Conservation (phyloP, 1,140 invertebrate genomes). For the Limonius californicus region DNA sequence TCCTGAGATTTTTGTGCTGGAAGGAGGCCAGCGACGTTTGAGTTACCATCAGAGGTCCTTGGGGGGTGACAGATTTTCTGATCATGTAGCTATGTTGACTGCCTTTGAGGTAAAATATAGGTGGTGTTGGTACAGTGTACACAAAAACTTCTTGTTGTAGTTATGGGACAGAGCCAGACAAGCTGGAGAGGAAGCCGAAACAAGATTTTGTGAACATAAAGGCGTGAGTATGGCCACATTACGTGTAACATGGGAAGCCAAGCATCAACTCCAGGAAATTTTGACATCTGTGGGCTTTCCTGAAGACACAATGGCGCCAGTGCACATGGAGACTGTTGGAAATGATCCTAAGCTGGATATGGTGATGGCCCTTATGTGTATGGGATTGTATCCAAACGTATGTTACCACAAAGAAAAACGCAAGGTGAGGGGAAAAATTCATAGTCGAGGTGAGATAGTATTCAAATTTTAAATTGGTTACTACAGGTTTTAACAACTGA, state of each 20-base stretch:
- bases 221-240: slow-evolving; percentile 84
- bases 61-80: slow-evolving; percentile 81
- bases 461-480: no score
- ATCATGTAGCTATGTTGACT: slow-evolving; percentile 93
- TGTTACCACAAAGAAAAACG: slow-evolving; percentile 93
- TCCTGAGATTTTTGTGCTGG: slow-evolving; percentile 79
- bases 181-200: slow-evolving; percentile 76
- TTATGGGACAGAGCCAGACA: slow-evolving; percentile 77
- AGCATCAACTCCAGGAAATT: slow-evolving; percentile 85
- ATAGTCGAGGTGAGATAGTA: no score
- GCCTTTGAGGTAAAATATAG: slow-evolving; percentile 82
- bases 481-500: slow-evolving; percentile 86
- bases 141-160: no score
- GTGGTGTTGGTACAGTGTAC: no score
- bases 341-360: slow-evolving; percentile 80
- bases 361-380: slow-evolving; percentile 78
- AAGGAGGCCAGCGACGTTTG: slow-evolving; percentile 64
- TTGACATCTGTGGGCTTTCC: slow-evolving; percentile 81
- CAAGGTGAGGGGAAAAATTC: slow-evolving; percentile 69
- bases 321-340: slow-evolving; percentile 70
- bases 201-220: slow-evolving; percentile 86
- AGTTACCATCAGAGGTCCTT: slow-evolving; percentile 76
- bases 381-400: slow-evolving; percentile 95
- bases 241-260: slow-evolving; percentile 87
- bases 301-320: slow-evolving; percentile 74